Evolutionary conservation across 2,797 vertebrate genomes (phyloP), one percentile per base, ranked within the genome.

Genomic region (Phoeniculus purpureus): DNA sequence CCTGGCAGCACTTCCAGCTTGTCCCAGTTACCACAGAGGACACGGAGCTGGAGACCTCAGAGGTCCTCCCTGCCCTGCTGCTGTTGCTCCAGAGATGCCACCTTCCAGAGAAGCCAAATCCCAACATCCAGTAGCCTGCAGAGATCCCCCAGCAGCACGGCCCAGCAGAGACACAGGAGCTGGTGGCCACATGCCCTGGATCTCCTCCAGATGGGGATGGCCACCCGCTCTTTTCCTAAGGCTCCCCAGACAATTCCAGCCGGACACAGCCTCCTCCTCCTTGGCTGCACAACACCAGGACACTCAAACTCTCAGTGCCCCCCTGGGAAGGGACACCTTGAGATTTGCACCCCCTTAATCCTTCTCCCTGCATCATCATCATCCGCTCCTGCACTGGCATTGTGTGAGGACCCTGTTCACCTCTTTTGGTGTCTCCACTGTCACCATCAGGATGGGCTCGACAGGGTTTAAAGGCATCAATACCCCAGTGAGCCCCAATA

Each of bases 21-120:
- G 0, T 43, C 27, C 29, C 2, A 1, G 34, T 45, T 47, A 26
- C 43, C 54, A n/a, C 7, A 1, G 32, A 1, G 0, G 34, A 17
- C 67, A 51, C 3, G 2, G 22, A 43, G 43, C 43, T 43, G 43
- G 43, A 31, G 26, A 29, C 34, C 68, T 29, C n/a, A 0, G 3
- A 51, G 50, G 61, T n/a, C 34, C 51, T 13, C 58, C 62, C 45
- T 81, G 58, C 26, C 47, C 37, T 3, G 1, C n/a, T 1, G 0
- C 29, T 12, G 32, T 16, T 50, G 9, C n/a, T 25, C 43, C 1
- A 1, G 51, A 40, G 68, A 27, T 21, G 54, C 15, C 65, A 76
- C 48, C 62, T 64, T 37, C 20, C 64, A 45, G 64, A 50, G 23
- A 25, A 65, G 40, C 54, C 64, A 23, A 8, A 22, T 71, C 65